These are phyloP conservation scores for Tuta absoluta DNA, from an alignment of 2,888 invertebrate genomes.

Conservation along the genomic window DNA sequence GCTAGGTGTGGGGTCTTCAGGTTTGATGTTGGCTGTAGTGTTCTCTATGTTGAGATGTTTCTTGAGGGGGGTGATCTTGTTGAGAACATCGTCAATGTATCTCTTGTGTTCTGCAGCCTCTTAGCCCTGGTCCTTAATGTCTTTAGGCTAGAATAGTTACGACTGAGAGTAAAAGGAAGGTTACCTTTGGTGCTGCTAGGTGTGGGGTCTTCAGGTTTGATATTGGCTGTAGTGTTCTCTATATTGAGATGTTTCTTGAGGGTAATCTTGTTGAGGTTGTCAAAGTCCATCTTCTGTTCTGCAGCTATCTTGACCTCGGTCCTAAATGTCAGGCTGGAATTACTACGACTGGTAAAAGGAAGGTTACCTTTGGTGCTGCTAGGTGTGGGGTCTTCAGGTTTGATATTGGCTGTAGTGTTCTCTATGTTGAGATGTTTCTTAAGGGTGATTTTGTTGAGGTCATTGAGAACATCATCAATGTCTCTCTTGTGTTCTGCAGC, in stretches of 20 bases:
- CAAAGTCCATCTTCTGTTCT: slow-evolving; percentile 70
- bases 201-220: slow-evolving; percentile 68
- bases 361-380: background rate
- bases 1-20: slow-evolving; percentile 59
- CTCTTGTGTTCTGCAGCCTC: slow-evolving; percentile 61
- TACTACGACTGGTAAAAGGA: too few relatives aligned
- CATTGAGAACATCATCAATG: slow-evolving; percentile 73
- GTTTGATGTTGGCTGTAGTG: slow-evolving; percentile 73
- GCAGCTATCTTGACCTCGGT: too few relatives aligned
- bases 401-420: slow-evolving; percentile 75
- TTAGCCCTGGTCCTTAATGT: too few relatives aligned
- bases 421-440: slow-evolving; percentile 73
- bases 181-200: slow-evolving; percentile 10
- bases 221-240: slow-evolving; percentile 75
- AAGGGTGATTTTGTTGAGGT: slow-evolving; percentile 71
- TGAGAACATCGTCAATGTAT: slow-evolving; percentile 72
- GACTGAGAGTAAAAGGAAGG: too few relatives aligned
- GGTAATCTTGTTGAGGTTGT: slow-evolving; percentile 73
- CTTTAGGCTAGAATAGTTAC: too few relatives aligned
- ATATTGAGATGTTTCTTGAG: slow-evolving; percentile 72
- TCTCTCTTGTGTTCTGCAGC: slow-evolving; percentile 61
- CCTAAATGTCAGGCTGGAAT: too few relatives aligned
- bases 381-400: slow-evolving; percentile 62
- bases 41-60: slow-evolving; percentile 72
- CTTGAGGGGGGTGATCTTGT: slow-evolving; percentile 74